phyloP scores from a whole-genome alignment of 2,113 vertebrate species.

The Xyrauchen texanus region DNA sequence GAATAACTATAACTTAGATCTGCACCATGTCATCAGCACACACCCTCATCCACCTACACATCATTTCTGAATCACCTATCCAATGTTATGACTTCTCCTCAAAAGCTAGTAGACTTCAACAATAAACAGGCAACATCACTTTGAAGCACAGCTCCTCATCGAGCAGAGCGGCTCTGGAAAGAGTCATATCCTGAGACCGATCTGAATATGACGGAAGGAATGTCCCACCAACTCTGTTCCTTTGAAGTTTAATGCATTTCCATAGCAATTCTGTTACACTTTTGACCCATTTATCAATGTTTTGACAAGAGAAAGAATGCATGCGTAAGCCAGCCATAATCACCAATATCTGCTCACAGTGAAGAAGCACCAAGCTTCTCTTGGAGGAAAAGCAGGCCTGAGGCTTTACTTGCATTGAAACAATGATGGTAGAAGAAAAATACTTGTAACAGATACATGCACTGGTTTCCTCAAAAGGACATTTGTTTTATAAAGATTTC shows the following conservation, averaged over 20 bases:
- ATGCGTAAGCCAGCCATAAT: conserved; percentile 3
- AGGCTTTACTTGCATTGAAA: conserved; percentile 22
- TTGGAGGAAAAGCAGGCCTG: conserved; percentile 8
- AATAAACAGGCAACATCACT: neutral
- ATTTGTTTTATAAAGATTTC: conserved; percentile 23
- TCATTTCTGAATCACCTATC: no score
- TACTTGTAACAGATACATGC: conserved; percentile 38
- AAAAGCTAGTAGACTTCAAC: neutral
- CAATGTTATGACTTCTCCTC: neutral
- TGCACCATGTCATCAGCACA: conserved; percentile 31
- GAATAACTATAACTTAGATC: conserved; percentile 8
- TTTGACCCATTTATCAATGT: conserved; percentile 46
- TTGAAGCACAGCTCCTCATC: conserved; percentile 21
- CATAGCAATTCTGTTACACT: conserved; percentile 19
- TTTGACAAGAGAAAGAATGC: conserved; percentile 45
- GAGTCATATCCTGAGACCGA: conserved; percentile 27
- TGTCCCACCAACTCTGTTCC: conserved; percentile 21
- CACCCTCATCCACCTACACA: neutral
- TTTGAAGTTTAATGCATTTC: conserved; percentile 36
- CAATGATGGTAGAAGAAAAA: conserved; percentile 24
- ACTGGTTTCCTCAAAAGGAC: conserved; percentile 15
- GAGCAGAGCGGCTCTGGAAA: conserved; percentile 35
- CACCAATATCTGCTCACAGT: conserved; percentile 25
- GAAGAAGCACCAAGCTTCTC: conserved; percentile 10
- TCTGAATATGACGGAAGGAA: conserved; percentile 21